These are phyloP conservation scores for Thaumetopoea pityocampa DNA, from an alignment of 1,140 invertebrate genomes.

Conservation along the genomic window DNA sequence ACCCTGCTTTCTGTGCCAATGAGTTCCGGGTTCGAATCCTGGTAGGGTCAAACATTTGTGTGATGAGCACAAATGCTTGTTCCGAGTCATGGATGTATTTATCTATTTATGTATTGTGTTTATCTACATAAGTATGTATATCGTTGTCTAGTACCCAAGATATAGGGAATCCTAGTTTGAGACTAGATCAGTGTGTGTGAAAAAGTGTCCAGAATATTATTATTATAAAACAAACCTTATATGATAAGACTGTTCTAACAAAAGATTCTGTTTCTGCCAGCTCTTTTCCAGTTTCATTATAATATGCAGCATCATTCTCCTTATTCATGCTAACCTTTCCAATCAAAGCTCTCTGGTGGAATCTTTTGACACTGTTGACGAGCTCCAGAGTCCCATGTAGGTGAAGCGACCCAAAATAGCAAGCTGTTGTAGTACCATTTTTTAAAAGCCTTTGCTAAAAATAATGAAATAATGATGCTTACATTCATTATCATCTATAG, in stretches of 20 bases:
- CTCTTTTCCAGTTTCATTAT: conserved; percentile 74
- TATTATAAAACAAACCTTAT: conserved; percentile 6
- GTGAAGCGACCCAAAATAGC: conserved; percentile 91
- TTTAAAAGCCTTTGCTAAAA: conserved; percentile 82
- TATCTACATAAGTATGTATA: too few relatives aligned
- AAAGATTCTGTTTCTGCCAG: conserved; percentile 81
- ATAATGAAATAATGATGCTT: conserved; percentile 12
- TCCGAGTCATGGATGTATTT: too few relatives aligned
- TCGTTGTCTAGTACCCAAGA: too few relatives aligned
- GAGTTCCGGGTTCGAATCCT: too few relatives aligned
- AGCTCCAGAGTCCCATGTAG: conserved; percentile 82
- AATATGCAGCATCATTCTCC: conserved; percentile 71
- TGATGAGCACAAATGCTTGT: too few relatives aligned
- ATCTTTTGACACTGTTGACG: conserved; percentile 78
- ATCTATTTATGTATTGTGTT: too few relatives aligned
- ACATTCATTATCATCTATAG: too few relatives aligned
- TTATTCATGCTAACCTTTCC: conserved; percentile 93
- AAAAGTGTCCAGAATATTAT: too few relatives aligned
- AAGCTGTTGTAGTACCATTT: conserved; percentile 91
- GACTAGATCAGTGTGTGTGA: too few relatives aligned
- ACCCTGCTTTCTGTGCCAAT: too few relatives aligned
- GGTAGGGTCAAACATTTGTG: too few relatives aligned
- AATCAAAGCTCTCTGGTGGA: conserved; percentile 89
- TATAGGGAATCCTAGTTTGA: too few relatives aligned
- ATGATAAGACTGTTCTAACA: conserved; percentile 74